Evolutionary conservation across 2,888 invertebrate genomes (phyloP).

Genomic region (Helobdella robusta): DNA sequence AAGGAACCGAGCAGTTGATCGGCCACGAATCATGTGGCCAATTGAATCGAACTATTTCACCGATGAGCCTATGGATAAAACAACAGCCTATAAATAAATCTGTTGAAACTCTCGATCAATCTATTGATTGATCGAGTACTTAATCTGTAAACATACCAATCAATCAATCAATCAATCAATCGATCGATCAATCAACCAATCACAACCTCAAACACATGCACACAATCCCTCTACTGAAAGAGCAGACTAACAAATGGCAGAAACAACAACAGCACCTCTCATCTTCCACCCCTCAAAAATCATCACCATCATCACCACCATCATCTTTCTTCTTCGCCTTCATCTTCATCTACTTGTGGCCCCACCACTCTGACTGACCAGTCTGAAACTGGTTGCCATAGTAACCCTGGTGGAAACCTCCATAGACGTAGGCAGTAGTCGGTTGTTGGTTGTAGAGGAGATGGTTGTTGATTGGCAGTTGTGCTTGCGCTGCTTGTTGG

Average conservation of each 20-base stretch:
- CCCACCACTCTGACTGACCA: conserved; percentile 10
- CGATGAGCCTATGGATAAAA: no score
- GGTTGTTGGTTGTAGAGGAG: conserved; percentile 17
- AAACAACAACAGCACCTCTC: not conserved
- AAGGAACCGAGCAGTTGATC: no score
- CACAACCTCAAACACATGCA: no score
- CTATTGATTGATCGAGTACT: not conserved
- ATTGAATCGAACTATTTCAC: no score
- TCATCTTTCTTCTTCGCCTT: no score
- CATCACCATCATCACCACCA: conserved; percentile 1
- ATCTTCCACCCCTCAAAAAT: not conserved
- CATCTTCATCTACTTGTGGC: conserved; percentile 1
- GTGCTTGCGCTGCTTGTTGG: conserved; percentile 1
- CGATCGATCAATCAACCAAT: conserved; percentile 2
- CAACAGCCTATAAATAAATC: no score
- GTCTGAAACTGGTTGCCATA: conserved; percentile 15
- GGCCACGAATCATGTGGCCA: no score
- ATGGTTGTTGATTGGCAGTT: not conserved
- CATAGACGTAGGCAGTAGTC: conserved; percentile 7
- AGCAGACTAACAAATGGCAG: not conserved
- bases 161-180: conserved; percentile 1
- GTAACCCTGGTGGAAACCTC: conserved; percentile 12
- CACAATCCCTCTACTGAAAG: no score
- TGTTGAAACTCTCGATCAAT: no score
- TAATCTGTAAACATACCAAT: not conserved